Base-by-base conservation (phyloP, 2,888 invertebrate genomes). In the Siphlonurus alternatus region DNA sequence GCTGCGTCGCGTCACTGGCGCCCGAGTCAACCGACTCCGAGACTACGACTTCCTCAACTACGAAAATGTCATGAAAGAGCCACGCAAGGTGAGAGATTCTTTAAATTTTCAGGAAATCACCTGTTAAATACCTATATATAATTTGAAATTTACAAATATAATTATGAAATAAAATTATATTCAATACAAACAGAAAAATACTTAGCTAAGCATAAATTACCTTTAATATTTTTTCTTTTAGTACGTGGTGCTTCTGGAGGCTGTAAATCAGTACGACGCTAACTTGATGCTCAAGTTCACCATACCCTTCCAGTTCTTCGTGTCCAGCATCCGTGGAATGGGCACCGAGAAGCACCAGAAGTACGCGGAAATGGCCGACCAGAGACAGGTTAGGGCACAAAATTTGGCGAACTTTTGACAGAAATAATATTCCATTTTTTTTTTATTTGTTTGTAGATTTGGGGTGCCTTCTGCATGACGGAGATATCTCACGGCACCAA, bases 401-500 rank as follows among this genome's bases (percentile, higher is more conserved):
- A 56, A 56, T 10, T 3, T 20, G 20, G n/a, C 10, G 53, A 51
- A 51, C 10, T n/a, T 51, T 51, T 51, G n/a, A 15, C 10, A 51
- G 53, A 51, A 15, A 51, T 10, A 51, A n/a, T n/a, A n/a, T n/a
- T n/a, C n/a, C 7, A 56, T n/a, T 56, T 56, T n/a, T n/a, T 38
- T 10, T 64, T 66, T 60, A 64, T 67, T 59, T 64, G 61, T 54
- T 66, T 69, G 2, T 67, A 84, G 77, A 79, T 87, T 64, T 77
- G 87, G 67, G 89, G 93, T 2, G 90, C 91, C 70, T 93, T 91
- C 74, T 89, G 90, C 0, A 74, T 95, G 59, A 95, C 95, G 0
- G 95, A 96, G 76, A 83, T 95, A 7, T 83, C 88, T 0, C 95
- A 96, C 73, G 95, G 95, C 0, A 92, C 91, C 24, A 95, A 95